phyloP scores from a whole-genome alignment of 2,797 vertebrate species.

The Enteromius viviparus region DNA sequence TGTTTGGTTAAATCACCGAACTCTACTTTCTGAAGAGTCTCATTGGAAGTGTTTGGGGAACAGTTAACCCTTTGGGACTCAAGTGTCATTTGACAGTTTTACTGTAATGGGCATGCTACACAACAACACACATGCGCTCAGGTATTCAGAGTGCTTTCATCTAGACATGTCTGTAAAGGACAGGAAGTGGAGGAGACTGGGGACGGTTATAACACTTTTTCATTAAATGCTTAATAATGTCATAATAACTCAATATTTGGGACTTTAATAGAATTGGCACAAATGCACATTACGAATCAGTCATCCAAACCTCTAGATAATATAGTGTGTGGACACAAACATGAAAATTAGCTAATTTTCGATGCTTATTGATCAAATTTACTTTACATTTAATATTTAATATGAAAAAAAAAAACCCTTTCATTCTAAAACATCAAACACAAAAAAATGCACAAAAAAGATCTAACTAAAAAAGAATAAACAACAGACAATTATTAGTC shows the following conservation, averaged over 20 bases:
- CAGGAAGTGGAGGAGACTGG: not conserved
- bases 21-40: conserved; percentile 58
- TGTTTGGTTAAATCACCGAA: conserved; percentile 64
- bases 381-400: too few relatives aligned
- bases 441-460: not conserved
- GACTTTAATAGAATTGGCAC: not conserved
- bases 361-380: not conserved
- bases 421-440: not conserved
- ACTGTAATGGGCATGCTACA: conserved; percentile 5
- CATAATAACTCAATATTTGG: too few relatives aligned
- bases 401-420: too few relatives aligned
- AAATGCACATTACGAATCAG: not conserved
- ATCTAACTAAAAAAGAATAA: not conserved
- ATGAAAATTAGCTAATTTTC: not conserved
- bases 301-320: too few relatives aligned
- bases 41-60: conserved; percentile 56
- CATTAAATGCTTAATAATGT: not conserved
- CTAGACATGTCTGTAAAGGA: not conserved
- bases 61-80: conserved; percentile 53
- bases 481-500: not conserved
- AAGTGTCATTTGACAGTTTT: conserved; percentile 57
- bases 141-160: conserved; percentile 21
- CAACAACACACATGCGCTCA: conserved; percentile 17
- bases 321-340: not conserved
- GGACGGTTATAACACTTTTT: not conserved